These are phyloP conservation scores for Lacanobia oleracea DNA, from an alignment of 2,888 invertebrate species.

Conservation along the genomic window DNA sequence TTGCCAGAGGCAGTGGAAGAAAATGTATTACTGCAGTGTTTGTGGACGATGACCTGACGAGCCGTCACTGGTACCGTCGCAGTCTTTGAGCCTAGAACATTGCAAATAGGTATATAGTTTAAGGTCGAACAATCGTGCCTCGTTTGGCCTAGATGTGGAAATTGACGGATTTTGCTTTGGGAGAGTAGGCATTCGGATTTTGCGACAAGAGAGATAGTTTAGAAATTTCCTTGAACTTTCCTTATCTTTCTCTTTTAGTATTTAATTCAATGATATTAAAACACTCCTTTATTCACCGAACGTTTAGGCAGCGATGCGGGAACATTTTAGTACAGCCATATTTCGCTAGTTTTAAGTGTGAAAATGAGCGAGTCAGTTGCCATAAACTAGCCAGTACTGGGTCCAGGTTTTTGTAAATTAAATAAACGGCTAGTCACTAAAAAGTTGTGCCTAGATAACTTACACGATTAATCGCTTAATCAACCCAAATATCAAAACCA, in stretches of 20 bases:
- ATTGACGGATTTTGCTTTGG: constrained; percentile 6
- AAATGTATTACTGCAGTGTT: constrained; percentile 66
- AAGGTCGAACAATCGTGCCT: constrained; percentile 18
- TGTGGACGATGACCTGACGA: constrained; percentile 58
- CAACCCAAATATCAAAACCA: background rate
- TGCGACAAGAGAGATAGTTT: background rate
- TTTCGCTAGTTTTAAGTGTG: too few relatives aligned
- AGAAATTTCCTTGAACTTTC: too few relatives aligned
- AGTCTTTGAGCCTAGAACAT: constrained; percentile 38
- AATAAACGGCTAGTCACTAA: too few relatives aligned
- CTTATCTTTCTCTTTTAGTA: too few relatives aligned
- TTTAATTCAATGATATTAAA: too few relatives aligned
- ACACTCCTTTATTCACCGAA: too few relatives aligned
- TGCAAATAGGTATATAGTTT: constrained; percentile 18
- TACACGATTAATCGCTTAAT: background rate
- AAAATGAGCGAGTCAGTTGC: too few relatives aligned
- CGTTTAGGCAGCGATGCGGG: too few relatives aligned
- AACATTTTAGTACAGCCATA: too few relatives aligned
- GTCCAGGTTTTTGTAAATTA: too few relatives aligned
- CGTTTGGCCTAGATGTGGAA: constrained; percentile 29
- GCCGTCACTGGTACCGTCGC: constrained; percentile 46
- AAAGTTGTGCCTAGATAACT: background rate
- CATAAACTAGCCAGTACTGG: too few relatives aligned
- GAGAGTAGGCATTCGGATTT: background rate
- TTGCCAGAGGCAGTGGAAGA: constrained; percentile 46